These are phyloP conservation scores for Drosophila heteroneura DNA, from an alignment of 2,888 invertebrate genomes.

Conservation along the genomic window DNA sequence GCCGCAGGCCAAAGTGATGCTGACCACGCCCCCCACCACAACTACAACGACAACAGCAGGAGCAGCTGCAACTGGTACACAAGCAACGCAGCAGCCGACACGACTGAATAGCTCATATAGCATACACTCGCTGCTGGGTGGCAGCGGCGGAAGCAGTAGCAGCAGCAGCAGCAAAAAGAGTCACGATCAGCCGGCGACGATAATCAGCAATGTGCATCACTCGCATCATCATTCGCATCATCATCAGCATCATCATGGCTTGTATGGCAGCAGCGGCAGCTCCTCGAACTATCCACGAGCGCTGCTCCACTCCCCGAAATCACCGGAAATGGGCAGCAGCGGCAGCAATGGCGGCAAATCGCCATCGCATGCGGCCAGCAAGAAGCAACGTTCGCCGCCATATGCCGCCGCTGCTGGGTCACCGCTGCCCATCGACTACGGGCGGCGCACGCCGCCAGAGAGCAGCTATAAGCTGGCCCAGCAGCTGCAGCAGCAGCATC, in stretches of 20 bases:
- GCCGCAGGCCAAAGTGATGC: slow-evolving; percentile 54
- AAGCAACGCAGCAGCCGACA: slow-evolving; percentile 67
- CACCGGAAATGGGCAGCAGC: slow-evolving; percentile 83
- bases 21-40: slow-evolving; percentile 41
- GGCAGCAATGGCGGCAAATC: slow-evolving; percentile 77
- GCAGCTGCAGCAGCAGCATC: slow-evolving; percentile 70
- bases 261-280: slow-evolving; percentile 79
- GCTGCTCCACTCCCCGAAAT: slow-evolving; percentile 85
- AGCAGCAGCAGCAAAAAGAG: slow-evolving; percentile 66
- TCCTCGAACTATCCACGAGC: slow-evolving; percentile 78
- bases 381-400: slow-evolving; percentile 83
- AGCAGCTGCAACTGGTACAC: slow-evolving; percentile 25
- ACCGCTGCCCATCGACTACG: slow-evolving; percentile 76
- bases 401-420: slow-evolving; percentile 75
- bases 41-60: slow-evolving; percentile 41
- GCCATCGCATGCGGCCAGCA: slow-evolving; percentile 72
- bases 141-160: slow-evolving; percentile 81
- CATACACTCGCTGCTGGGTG: slow-evolving; percentile 92
- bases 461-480: slow-evolving; percentile 66
- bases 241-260: slow-evolving; percentile 65
- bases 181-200: slow-evolving; percentile 70
- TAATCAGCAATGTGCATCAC: slow-evolving; percentile 75
- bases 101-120: slow-evolving; percentile 91
- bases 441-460: slow-evolving; percentile 74
- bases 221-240: slow-evolving; percentile 61